A percentile compares a stretch with the other conserved stretches of the same genome.
These are phyloP conservation scores for Phainopepla nitens DNA, from an alignment of 2,113 vertebrate species.

Conservation along the genomic window DNA sequence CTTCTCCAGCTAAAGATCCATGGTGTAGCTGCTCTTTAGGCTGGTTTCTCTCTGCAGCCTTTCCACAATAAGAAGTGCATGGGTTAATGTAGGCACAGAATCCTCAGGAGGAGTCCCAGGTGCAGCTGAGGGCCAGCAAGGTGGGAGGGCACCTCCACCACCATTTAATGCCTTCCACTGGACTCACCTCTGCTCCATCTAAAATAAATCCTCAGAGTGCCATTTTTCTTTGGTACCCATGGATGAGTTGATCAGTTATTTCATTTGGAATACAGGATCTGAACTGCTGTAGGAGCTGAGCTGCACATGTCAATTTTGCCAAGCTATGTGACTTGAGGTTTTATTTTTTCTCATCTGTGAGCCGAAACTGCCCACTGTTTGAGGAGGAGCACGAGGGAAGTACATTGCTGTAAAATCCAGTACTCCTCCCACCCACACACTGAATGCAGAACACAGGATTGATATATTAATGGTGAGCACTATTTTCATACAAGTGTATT, in stretches of 20 bases:
- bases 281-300: not conserved
- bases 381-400: not conserved
- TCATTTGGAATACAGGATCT: not conserved
- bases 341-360: not conserved
- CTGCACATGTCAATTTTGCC: not conserved
- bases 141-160: not conserved
- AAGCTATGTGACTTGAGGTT: not conserved
- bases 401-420: not conserved
- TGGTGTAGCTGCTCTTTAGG: not conserved
- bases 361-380: not conserved
- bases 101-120: not conserved
- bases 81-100: not conserved
- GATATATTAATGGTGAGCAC: not conserved
- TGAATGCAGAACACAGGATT: not conserved
- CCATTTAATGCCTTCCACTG: not conserved
- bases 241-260: not conserved
- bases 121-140: not conserved
- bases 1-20: not conserved
- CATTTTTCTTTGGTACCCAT: not conserved
- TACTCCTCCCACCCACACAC: not conserved
- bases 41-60: not conserved
- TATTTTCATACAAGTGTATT: constrained; percentile 1
- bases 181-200: not conserved
- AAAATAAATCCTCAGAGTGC: not conserved
- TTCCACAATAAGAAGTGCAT: rapidly evolving